phyloP scores from a whole-genome alignment of 2,888 invertebrate species.

The Ophion slaviceki region DNA sequence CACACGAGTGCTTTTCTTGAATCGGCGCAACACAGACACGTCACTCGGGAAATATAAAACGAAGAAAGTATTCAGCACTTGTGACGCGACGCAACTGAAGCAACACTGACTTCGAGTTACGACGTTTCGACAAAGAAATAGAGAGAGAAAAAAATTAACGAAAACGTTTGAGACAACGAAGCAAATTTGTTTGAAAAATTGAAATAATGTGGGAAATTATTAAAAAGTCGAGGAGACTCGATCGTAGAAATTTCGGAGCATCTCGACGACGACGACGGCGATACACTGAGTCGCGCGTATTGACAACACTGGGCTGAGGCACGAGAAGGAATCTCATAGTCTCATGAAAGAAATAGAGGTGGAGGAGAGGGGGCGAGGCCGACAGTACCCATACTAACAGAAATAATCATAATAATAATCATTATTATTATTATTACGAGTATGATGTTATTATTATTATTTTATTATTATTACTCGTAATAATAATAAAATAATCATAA shows the following conservation, averaged over 20 bases:
- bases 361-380: not conserved
- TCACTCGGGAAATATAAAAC: not conserved
- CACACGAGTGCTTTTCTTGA: not conserved
- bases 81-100: slow-evolving; percentile 22
- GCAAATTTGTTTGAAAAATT: not conserved
- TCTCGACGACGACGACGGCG: not conserved
- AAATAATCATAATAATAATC: not conserved
- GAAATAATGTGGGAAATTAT: not conserved
- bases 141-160: not conserved
- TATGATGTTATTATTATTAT: too few relatives aligned
- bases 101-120: slow-evolving; percentile 29
- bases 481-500: too few relatives aligned
- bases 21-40: not conserved
- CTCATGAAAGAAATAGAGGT: not conserved
- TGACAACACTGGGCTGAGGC: not conserved
- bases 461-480: too few relatives aligned
- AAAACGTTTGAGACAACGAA: not conserved
- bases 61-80: not conserved
- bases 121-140: not conserved
- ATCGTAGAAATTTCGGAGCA: not conserved
- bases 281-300: not conserved
- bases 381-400: not conserved
- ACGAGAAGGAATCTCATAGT: slow-evolving; percentile 1
- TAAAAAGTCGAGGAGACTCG: not conserved
- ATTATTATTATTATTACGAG: too few relatives aligned